Base-by-base conservation (phyloP, 2,113 vertebrate genomes). In the Megaceryle maxima region DNA sequence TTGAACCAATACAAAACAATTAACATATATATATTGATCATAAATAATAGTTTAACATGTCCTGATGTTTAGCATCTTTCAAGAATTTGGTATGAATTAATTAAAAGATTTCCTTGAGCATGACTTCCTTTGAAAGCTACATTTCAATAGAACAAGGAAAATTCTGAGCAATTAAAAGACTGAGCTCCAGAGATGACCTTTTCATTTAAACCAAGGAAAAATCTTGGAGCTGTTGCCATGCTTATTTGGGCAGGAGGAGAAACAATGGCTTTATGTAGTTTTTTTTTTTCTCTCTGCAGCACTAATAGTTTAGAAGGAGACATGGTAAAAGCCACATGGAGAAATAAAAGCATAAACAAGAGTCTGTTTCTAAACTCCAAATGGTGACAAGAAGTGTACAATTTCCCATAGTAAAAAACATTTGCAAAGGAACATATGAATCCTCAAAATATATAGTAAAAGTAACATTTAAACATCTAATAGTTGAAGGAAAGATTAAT, bases 331-430 rank as follows among this genome's bases (percentile, higher is more conserved):
- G 4, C 9, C 20, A 51, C 26, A 31, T 5, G 44, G 43, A 29
- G 2, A 28, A 57, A 72, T 43, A 63, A 46, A 77, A 60, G 16
- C 11, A 31, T 31, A 81, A 81, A 39, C 8, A 77, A 59, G 10
- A 57, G 5, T 24, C 13, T n/a, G 3, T 57, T 83, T 77, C 16
- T 74, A 59, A 87, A 77, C 4, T 39, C 8, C 13, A 50, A 60
- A 67, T 64, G 16, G 9, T 1, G 4, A 37, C 5, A 51, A n/a
- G 37, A 33, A 48, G 5, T 14, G 3, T 33, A 39, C 0, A 1
- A 55, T 55, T 92, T 87, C 6, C 10, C n/a, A 55, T 3, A 29
- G 22, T 41, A 68, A 86, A 86, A 90, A 67, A 10, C 2, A 74
- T 25, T 80, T 60, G 2, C 13, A 48, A 87, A 78, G 5, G 8